These are phyloP conservation scores for Tragulus kanchil DNA, from an alignment of 2,113 vertebrate genomes.

Conservation along the genomic window DNA sequence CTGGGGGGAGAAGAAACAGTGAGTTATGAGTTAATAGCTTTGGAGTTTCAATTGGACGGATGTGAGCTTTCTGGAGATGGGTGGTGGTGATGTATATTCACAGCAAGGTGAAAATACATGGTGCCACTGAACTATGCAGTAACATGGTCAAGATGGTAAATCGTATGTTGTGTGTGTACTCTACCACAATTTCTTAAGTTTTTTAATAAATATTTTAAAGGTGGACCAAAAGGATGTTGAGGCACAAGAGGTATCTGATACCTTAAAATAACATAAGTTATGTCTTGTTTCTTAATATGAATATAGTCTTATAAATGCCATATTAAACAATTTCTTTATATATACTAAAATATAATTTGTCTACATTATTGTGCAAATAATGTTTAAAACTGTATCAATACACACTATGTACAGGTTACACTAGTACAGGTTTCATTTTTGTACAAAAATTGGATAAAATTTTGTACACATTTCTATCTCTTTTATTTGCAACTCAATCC, in stretches of 20 bases:
- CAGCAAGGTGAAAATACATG: background rate
- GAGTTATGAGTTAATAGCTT: background rate
- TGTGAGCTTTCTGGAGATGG: background rate
- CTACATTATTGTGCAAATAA: background rate
- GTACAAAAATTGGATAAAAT: background rate
- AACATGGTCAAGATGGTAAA: background rate
- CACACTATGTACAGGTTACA: background rate
- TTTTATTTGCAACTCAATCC: slow-evolving; percentile 28
- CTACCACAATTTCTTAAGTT: background rate
- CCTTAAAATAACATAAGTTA: background rate
- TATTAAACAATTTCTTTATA: background rate
- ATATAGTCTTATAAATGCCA: background rate
- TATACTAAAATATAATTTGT: background rate
- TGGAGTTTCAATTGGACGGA: background rate
- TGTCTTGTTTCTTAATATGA: background rate
- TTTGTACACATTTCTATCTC: background rate
- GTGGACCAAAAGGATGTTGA: background rate
- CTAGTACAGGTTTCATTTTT: background rate
- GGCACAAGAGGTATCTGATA: background rate
- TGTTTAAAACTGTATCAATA: background rate
- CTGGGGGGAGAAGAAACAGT: fast-evolving
- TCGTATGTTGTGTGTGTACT: background rate
- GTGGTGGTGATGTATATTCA: background rate
- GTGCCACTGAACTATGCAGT: background rate
- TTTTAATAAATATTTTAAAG: background rate